Base-by-base conservation (phyloP, 2,113 vertebrate species). In the Odocoileus hemionus region DNA sequence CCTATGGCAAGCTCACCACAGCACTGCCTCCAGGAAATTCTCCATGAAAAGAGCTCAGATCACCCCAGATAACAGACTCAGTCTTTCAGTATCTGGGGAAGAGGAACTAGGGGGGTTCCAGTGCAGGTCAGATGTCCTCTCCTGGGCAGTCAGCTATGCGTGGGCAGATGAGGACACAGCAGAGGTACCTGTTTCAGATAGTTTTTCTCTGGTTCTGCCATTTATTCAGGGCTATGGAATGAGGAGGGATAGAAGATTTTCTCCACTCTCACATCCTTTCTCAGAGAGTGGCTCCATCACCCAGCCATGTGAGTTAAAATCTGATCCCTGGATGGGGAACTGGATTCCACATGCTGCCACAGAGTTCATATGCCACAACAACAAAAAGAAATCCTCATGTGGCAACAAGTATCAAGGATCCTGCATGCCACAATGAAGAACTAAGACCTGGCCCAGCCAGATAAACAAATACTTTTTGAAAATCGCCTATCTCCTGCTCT, bases 91-190 rank as follows among this genome's bases (percentile, higher is more conserved):
- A 4, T 3, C 21, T 21, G 7, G 13, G 7, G 19, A 84, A 50
- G 19, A 76, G 23, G 50, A 70, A 57, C 2, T 9, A 28, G 43
- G 25, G 11, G 36, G 7, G 1, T 74, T 14, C n/a, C 33, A 1
- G 12, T 0, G 0, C 57, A 47, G 76, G 0, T 50, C 52, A 19
- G 39, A 9, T 11, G 11, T 7, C 43, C n/a, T 5, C n/a, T 50
- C 1, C 30, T 8, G 11, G 7, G 28, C 12, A 50, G 21, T 3
- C 21, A 57, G 5, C 58, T 94, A 39, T 61, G 12, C 14, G 14
- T 39, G 8, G 84, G 21, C 39, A 45, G 23, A 52, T 28, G 70
- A 61, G 45, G 14, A 33, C 43, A 60, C 55, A 9, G 33, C 4
- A 60, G 25, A 7, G 14, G 7, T 10, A 21, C 11, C 16, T 33